Base-by-base conservation (phyloP, 2,888 invertebrate genomes). In the Scaptomyza caliginosa region DNA sequence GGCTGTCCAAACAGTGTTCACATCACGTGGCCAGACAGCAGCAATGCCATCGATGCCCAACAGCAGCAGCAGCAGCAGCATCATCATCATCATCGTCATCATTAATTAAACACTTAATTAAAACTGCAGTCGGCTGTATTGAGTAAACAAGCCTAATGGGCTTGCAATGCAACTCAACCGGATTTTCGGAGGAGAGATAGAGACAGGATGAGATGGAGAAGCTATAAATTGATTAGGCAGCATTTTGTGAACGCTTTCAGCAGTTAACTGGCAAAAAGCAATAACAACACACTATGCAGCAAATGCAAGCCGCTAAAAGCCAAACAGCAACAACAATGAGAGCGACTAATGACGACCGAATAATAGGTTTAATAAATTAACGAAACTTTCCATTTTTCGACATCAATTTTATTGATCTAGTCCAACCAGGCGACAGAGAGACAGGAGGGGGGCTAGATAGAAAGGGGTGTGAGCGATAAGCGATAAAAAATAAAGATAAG, bases 61-160 rank as follows among this genome's bases (percentile, higher is more conserved):
- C 49, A 16, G 8, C 23, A 32, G 21, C 49, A 45, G 5, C 16
- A 6, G 62, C 79, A 78, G 67, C 67, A 67, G 10, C 50, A 16
- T 0, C 45, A 17, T 17, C 23, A 34, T 50, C 66, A 60, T 42
- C 49, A 55, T 26, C 59, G 67, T 80, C 84, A 79, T 83, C 73
- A 86, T 83, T 86, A 79, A 79, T 79, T 86, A 83, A 86, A 72
- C 86, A 79, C 79, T 86, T 86, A 80, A 79, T 86, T 79, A 80
- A 86, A 79, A 86, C 77, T 80, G 84, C 86, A 80, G 63, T 54
- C 76, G 36, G 8, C 21, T 21, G 39, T 23, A 4, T 16, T 6
- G 34, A 11, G 26, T 43, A 10, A 11, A n/a, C 28, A 21, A 3
- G 16, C 6, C 40, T 39, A n/a, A 26, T 32, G 32, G 32, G 2